Evolutionary conservation across 2,888 invertebrate genomes (phyloP).

Genomic region (Rosalia funebris): DNA sequence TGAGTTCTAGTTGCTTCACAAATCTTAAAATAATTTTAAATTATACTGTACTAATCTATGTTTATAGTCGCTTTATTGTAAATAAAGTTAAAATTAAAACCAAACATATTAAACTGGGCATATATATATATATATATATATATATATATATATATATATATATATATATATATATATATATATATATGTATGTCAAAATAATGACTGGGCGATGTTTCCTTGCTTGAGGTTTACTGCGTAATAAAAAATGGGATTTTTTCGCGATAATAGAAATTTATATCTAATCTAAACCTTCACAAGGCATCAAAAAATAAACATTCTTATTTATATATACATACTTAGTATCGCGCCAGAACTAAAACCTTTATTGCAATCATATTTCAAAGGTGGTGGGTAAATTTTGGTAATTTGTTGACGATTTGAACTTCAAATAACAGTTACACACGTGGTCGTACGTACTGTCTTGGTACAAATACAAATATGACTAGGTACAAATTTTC

Average conservation of each 20-base stretch:
- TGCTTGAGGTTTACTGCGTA: conserved; percentile 4
- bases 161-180: conserved; percentile 3
- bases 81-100: conserved; percentile 5
- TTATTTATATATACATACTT: background rate
- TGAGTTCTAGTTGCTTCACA: background rate
- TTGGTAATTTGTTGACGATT: too few relatives aligned
- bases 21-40: conserved; percentile 9
- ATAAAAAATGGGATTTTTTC: background rate
- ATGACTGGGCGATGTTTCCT: background rate
- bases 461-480: too few relatives aligned
- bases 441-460: too few relatives aligned
- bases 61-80: conserved; percentile 6
- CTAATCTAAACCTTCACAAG: background rate
- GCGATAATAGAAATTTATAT: background rate
- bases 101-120: conserved; percentile 12
- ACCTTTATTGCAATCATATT: background rate
- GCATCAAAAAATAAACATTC: background rate
- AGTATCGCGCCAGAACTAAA: background rate
- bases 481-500: too few relatives aligned
- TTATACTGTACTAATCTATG: conserved; percentile 2
- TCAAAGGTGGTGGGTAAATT: too few relatives aligned
- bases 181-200: conserved; percentile 16
- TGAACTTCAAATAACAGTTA: too few relatives aligned
- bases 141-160: too few relatives aligned
- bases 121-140: too few relatives aligned